phyloP scores from a whole-genome alignment of 2,888 invertebrate species.

The Idaea dimidiata region DNA sequence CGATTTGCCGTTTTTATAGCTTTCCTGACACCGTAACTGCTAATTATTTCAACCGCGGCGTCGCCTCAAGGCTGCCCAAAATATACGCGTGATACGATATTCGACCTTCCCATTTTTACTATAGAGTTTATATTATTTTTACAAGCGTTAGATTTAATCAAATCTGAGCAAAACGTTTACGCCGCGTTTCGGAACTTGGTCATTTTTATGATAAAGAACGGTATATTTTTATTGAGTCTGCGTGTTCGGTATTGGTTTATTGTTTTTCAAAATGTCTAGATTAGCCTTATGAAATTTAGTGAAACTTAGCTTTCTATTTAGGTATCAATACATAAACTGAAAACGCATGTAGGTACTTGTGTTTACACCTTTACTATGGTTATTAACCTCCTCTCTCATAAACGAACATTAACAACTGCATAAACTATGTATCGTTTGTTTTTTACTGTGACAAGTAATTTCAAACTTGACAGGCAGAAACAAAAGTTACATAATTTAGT shows the following conservation, averaged over 20 bases:
- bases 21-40: conserved; percentile 67
- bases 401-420: no score
- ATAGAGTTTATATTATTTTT: conserved; percentile 31
- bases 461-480: no score
- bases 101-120: conserved; percentile 31
- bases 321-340: neutral
- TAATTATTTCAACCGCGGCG: conserved; percentile 63
- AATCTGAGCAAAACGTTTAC: conserved; percentile 36
- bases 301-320: neutral
- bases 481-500: no score
- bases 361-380: neutral
- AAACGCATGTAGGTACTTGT: neutral
- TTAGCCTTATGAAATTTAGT: conserved; percentile 10
- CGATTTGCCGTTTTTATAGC: conserved; percentile 71
- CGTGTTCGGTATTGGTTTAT: conserved; percentile 29
- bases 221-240: conserved; percentile 30
- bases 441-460: no score
- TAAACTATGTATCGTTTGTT: no score
- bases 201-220: conserved; percentile 31
- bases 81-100: conserved; percentile 30
- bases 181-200: conserved; percentile 28
- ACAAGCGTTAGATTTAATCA: conserved; percentile 34
- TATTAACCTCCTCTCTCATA: no score
- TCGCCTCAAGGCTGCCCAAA: conserved; percentile 52
- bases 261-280: conserved; percentile 24